A percentile compares a stretch with the other conserved stretches of the same genome.
Conservation (phyloP, 2,113 vertebrate species). For the human (Homo sapiens) region DNA sequence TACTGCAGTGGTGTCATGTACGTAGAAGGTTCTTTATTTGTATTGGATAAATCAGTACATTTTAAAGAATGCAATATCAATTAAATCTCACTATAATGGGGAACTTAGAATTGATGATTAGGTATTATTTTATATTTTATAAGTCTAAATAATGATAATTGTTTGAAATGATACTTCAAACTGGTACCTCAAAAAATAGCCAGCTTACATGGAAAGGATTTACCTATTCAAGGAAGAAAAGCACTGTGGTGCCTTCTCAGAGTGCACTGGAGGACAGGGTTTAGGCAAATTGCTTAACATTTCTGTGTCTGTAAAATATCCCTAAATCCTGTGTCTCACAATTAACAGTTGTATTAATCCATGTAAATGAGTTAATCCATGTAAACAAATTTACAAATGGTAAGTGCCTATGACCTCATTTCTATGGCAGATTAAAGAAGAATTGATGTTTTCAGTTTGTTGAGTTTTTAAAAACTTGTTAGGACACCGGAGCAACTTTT, state of each 20-base stretch:
- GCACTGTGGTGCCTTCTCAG: neutral
- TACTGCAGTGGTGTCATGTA: neutral
- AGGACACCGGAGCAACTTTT: neutral
- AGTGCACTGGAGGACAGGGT: no score
- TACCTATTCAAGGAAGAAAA: neutral
- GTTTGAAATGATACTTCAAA: neutral
- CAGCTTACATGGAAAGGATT: neutral
- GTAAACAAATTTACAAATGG: neutral
- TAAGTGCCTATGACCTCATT: neutral
- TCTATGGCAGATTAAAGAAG: neutral
- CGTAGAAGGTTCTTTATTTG: neutral
- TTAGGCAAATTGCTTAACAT: neutral
- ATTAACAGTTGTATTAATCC: neutral
- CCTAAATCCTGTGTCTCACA: no score
- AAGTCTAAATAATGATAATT: neutral
- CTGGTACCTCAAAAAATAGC: neutral
- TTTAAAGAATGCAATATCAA: neutral
- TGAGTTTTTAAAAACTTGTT: neutral
- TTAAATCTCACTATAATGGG: neutral
- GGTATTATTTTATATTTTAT: neutral
- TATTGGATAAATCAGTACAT: neutral
- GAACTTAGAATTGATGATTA: neutral
- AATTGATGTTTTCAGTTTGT: neutral
- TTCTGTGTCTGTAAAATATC: neutral
- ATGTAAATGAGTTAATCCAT: neutral